Evolutionary conservation across 2,888 invertebrate species (phyloP).

Genomic region (Geophilus truncorum): DNA sequence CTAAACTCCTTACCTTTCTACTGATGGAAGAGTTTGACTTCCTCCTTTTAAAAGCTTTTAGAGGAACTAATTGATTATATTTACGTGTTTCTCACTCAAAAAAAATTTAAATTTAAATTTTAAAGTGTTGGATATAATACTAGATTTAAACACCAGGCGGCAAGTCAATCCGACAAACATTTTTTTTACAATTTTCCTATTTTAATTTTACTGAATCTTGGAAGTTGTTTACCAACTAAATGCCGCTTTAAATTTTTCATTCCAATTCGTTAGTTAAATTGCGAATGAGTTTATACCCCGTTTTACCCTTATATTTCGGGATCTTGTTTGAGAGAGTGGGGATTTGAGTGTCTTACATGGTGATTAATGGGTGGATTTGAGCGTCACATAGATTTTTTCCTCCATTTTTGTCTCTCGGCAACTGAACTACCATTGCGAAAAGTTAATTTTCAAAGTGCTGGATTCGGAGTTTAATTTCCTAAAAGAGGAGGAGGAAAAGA

Average conservation of each 20-base stretch:
- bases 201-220: too few species aligned
- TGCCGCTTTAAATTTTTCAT: neutral
- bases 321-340: neutral
- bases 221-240: neutral
- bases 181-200: too few species aligned
- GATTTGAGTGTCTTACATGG: neutral
- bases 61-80: neutral
- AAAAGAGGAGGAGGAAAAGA: neutral
- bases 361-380: slow-evolving; percentile 10
- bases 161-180: too few species aligned
- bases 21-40: neutral
- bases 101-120: too few species aligned
- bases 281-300: slow-evolving; percentile 17
- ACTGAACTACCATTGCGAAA: neutral
- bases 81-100: neutral
- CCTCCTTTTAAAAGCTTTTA: too few species aligned
- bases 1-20: neutral
- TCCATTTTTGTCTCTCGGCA: neutral
- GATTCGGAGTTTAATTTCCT: neutral
- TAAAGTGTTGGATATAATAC: too few species aligned
- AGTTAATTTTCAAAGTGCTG: slow-evolving; percentile 1
- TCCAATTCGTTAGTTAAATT: neutral
- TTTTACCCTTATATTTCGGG: neutral
- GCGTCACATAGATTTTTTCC: neutral
- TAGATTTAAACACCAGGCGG: too few species aligned